These are phyloP conservation scores for Thrips palmi DNA, from an alignment of 1,140 invertebrate species.

Conservation along the genomic window DNA sequence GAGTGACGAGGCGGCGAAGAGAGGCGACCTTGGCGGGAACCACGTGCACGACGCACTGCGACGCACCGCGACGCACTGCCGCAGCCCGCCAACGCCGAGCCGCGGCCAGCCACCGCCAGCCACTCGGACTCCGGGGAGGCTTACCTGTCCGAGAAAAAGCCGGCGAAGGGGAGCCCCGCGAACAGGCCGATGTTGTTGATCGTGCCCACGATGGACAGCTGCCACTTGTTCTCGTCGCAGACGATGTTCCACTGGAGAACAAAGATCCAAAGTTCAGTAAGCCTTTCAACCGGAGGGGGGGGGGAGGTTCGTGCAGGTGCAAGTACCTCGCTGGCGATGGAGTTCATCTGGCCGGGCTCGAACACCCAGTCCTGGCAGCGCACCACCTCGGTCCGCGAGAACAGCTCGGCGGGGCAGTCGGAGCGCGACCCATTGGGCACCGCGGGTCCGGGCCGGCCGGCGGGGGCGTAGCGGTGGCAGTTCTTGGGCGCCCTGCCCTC, in stretches of 20 bases:
- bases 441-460: no score
- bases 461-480: no score
- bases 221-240: slow-evolving; percentile 38
- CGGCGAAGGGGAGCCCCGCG: slow-evolving; percentile 32
- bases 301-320: background rate
- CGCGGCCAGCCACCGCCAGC: no score
- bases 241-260: slow-evolving; percentile 31
- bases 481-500: no score
- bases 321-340: background rate
- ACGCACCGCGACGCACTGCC: no score
- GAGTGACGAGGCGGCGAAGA: no score
- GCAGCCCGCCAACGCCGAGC: no score
- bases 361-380: no score
- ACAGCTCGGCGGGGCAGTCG: slow-evolving; percentile 23
- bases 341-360: background rate
- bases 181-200: slow-evolving; percentile 38
- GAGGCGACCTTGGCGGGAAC: no score
- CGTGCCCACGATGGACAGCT: slow-evolving; percentile 38
- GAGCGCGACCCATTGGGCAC: slow-evolving; percentile 28
- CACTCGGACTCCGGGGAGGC: no score
- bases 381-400: slow-evolving; percentile 29
- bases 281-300: background rate
- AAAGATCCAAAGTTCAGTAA: background rate
- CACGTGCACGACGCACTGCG: no score
- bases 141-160: slow-evolving; percentile 37